Conservation (phyloP, 2,888 invertebrate species). For the Agrilus mali region DNA sequence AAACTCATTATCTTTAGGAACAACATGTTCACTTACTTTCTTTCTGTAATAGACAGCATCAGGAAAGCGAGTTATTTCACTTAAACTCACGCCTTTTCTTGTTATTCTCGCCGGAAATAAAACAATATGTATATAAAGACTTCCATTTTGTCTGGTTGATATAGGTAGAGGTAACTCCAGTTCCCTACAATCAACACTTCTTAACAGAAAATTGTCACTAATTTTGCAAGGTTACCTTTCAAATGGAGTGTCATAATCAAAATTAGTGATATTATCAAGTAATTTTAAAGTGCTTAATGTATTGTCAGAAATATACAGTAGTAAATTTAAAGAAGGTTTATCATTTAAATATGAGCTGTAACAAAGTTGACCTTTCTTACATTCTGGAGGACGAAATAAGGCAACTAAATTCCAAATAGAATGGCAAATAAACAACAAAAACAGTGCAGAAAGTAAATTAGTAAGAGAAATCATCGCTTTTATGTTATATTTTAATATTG, state of each 20-base stretch:
- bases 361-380: slow-evolving; percentile 51
- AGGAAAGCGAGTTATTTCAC: slow-evolving; percentile 45
- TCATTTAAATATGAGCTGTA: slow-evolving; percentile 54
- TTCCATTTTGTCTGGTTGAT: slow-evolving; percentile 72
- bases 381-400: slow-evolving; percentile 59
- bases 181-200: slow-evolving; percentile 40
- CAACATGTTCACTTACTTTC: slow-evolving; percentile 56
- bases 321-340: slow-evolving; percentile 56
- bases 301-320: slow-evolving; percentile 53
- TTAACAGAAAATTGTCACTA: slow-evolving; percentile 3
- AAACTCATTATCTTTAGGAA: slow-evolving; percentile 64
- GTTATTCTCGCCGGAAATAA: slow-evolving; percentile 46
- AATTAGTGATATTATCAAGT: slow-evolving; percentile 47
- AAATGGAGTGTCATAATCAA: slow-evolving; percentile 49
- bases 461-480: slow-evolving; percentile 42
- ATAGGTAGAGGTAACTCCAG: slow-evolving; percentile 56
- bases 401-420: slow-evolving; percentile 65
- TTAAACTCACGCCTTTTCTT: slow-evolving; percentile 40
- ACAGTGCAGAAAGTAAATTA: slow-evolving; percentile 47
- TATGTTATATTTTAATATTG: background rate
- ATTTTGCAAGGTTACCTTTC: slow-evolving; percentile 34
- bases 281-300: slow-evolving; percentile 44
- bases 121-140: slow-evolving; percentile 64
- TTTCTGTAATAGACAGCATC: slow-evolving; percentile 50
- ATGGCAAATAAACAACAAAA: slow-evolving; percentile 56